Evolutionary conservation across 2,888 invertebrate genomes (phyloP), one percentile per base, ranked within the genome.

Genomic region (Operophtera brumata): DNA sequence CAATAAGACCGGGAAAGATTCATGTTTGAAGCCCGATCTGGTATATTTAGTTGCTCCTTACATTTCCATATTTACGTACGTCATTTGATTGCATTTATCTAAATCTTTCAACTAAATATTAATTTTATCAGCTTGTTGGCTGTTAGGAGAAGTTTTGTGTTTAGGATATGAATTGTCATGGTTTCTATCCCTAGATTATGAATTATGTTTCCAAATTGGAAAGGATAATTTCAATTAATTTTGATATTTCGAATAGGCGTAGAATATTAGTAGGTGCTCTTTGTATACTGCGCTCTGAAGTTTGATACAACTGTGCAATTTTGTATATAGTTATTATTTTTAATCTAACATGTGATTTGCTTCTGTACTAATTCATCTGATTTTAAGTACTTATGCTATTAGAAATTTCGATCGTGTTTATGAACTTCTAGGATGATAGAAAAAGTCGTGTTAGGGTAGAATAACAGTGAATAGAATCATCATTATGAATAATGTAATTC

Each of bases 231-330:
- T 11, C 8, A 41, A 47, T 39, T 40, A 10, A 45, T 10, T 39
- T 40, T 25, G 8, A 11, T 43, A 20, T 46, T 57, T 46, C 49
- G 51, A 56, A 52, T 42, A 56, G 63, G 64, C 61, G 60, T 56
- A 40, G 48, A 56, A 42, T 36, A 50, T 67, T 70, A 66, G 75
- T 77, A 77, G 77, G 80, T 81, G 80, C 77, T 77, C 76, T 74
- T 75, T 73, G 73, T 78, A 78, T 80, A 77, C 75, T 72, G 67
- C 41, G 41, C 36, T 60, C 41, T 59, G 57, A 20, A 49, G 46
- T 53, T 53, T 51, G 65, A 70, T 71, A 72, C 67, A 71, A 67
- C 67, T 67, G 80, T 84, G 81, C 81, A 83, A 82, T 83, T 58
- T 49, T 64, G 59, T 61, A 64, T 77, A 59, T 69, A n/a, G n/a